Percentiles rank a stretch among this genome's conserved stretches.
These are phyloP conservation scores for Helicoverpa assulta DNA, from an alignment of 2,888 invertebrate species.

Conservation along the genomic window DNA sequence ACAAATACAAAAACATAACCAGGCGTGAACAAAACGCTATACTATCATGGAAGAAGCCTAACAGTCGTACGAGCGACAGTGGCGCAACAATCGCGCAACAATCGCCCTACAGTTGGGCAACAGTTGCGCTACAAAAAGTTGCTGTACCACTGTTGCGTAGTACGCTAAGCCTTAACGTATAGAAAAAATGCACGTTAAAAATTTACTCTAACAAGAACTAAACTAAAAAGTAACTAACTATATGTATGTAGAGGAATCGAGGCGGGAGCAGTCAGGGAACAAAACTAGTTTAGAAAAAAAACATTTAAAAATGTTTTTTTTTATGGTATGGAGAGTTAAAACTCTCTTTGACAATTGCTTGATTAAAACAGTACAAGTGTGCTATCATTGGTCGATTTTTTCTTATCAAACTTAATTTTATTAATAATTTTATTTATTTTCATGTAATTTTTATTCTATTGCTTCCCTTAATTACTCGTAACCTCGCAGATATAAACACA, in stretches of 20 bases:
- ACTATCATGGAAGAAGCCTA: conserved; percentile 52
- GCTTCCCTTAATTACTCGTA: conserved; percentile 19
- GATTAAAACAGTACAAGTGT: conserved; percentile 8
- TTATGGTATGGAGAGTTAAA: too few species aligned
- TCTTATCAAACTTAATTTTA: too few species aligned
- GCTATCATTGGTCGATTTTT: conserved; percentile 19
- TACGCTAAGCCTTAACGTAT: conserved; percentile 47
- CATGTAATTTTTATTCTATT: neutral
- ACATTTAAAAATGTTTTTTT: too few species aligned
- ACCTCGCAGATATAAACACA: conserved; percentile 22
- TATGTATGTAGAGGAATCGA: conserved; percentile 22
- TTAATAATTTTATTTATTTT: too few species aligned
- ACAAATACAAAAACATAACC: conserved; percentile 54
- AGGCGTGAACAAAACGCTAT: conserved; percentile 47
- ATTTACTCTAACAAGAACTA: conserved; percentile 62
- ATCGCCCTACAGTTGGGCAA: neutral
- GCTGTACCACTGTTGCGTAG: conserved; percentile 21
- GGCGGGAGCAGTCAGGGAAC: conserved; percentile 20
- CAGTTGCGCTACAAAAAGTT: conserved; percentile 7
- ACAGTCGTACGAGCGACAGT: conserved; percentile 38
- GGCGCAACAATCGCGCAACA: conserved; percentile 29
- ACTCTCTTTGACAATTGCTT: neutral
- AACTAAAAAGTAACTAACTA: conserved; percentile 59
- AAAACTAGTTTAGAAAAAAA: too few species aligned
- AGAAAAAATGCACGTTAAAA: conserved; percentile 64